Conservation (phyloP, 2,888 invertebrate genomes). For the Drosophila dives region DNA sequence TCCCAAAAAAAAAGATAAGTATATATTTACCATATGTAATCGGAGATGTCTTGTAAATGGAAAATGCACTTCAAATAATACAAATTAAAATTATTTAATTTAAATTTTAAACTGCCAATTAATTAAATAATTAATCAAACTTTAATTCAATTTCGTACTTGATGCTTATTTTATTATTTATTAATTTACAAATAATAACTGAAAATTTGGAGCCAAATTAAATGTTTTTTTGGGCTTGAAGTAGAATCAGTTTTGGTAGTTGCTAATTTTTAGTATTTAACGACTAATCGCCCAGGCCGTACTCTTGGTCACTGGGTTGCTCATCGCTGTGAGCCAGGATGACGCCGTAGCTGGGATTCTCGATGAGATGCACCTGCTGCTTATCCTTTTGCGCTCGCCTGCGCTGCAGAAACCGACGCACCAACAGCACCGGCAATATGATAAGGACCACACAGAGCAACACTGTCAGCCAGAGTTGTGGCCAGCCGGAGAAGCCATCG, state of each 20-base stretch:
- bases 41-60: neutral
- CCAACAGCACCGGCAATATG: conserved; percentile 65
- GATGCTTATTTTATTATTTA: neutral
- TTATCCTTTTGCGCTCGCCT: conserved; percentile 62
- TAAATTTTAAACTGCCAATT: neutral
- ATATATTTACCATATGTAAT: neutral
- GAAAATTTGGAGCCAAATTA: neutral
- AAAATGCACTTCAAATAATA: neutral
- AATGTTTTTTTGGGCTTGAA: neutral
- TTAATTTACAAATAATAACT: too few relatives aligned
- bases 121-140: neutral
- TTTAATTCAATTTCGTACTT: neutral
- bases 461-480: conserved; percentile 62
- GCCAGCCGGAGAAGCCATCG: conserved; percentile 45
- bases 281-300: conserved; percentile 49
- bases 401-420: conserved; percentile 67
- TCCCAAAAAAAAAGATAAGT: too few relatives aligned
- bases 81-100: neutral
- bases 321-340: conserved; percentile 64
- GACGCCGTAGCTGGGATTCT: conserved; percentile 80
- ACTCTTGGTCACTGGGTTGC: conserved; percentile 52
- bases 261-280: neutral
- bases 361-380: conserved; percentile 77
- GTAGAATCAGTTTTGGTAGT: neutral
- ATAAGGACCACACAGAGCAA: conserved; percentile 69